Conservation (phyloP, 2,113 vertebrate species). For the Thryonomys swinderianus region DNA sequence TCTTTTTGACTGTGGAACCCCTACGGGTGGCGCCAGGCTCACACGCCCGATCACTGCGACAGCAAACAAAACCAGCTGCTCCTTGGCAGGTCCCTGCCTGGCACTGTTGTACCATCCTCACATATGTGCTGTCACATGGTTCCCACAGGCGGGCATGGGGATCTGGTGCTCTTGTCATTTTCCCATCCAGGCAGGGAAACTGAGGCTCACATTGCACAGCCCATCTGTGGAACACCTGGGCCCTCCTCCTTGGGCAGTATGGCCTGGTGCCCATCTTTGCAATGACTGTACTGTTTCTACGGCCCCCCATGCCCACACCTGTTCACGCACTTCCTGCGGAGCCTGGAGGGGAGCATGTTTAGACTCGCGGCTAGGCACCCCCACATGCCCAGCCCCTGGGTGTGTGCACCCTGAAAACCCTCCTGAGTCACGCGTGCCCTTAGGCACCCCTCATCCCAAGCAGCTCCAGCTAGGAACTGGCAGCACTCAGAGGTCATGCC, state of each 20-base stretch:
- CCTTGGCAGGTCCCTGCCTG: not conserved
- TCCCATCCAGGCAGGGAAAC: not conserved
- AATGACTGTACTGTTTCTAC: not conserved
- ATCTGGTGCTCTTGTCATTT: not conserved
- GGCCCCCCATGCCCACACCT: not conserved
- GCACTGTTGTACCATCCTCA: not conserved
- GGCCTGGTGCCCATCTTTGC: not conserved
- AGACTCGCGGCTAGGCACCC: slow-evolving; percentile 19
- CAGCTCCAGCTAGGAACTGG: not conserved
- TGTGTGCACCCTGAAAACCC: not conserved
- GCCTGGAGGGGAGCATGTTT: not conserved
- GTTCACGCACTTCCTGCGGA: not conserved
- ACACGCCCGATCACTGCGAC: not conserved
- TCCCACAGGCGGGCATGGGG: not conserved
- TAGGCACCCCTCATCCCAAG: not conserved
- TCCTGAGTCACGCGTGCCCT: slow-evolving; percentile 32
- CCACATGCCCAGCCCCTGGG: slow-evolving; percentile 6
- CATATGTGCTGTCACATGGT: not conserved
- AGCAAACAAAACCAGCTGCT: not conserved
- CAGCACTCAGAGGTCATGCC: not conserved
- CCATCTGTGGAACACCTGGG: not conserved
- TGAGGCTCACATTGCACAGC: not conserved
- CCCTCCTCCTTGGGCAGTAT: not conserved
- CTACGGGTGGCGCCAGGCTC: not conserved
- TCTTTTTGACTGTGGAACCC: not conserved